Conservation (phyloP, 2,888 invertebrate species). For the Hypsopygia costalis region DNA sequence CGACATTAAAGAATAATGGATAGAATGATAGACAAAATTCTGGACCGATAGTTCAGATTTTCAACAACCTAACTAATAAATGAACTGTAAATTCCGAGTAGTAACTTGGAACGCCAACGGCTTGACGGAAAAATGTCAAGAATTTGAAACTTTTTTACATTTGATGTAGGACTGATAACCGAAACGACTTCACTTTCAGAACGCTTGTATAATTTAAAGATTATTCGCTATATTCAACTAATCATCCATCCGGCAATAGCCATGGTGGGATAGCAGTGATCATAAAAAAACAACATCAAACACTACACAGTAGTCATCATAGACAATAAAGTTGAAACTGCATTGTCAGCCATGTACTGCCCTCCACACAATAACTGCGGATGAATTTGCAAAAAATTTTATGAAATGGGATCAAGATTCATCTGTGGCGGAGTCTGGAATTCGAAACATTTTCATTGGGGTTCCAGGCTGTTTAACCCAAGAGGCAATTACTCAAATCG, state of each 20-base stretch:
- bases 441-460: constrained; percentile 23
- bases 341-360: constrained; percentile 17
- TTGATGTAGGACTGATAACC: constrained; percentile 21
- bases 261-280: constrained; percentile 23
- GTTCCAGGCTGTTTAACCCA: constrained; percentile 15
- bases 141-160: constrained; percentile 15
- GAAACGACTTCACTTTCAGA: constrained; percentile 21
- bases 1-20: too few species aligned
- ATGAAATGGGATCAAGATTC: constrained; percentile 12
- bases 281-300: constrained; percentile 19
- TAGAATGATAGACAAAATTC: too few species aligned
- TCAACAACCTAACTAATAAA: too few species aligned
- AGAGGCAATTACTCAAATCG: constrained; percentile 13
- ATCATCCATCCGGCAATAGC: constrained; percentile 20
- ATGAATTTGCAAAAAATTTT: too few species aligned
- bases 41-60: too few species aligned
- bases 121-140: constrained; percentile 17
- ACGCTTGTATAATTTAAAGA: constrained; percentile 13
- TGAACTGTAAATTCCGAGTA: constrained; percentile 6
- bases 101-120: constrained; percentile 25
- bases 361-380: constrained; percentile 17
- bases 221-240: constrained; percentile 14
- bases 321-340: constrained; percentile 13
- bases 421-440: constrained; percentile 21
- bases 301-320: constrained; percentile 14